A percentile compares a stretch with the other conserved stretches of the same genome.
Conservation (phyloP, 2,888 invertebrate genomes). For the Ormyrus rosae region DNA sequence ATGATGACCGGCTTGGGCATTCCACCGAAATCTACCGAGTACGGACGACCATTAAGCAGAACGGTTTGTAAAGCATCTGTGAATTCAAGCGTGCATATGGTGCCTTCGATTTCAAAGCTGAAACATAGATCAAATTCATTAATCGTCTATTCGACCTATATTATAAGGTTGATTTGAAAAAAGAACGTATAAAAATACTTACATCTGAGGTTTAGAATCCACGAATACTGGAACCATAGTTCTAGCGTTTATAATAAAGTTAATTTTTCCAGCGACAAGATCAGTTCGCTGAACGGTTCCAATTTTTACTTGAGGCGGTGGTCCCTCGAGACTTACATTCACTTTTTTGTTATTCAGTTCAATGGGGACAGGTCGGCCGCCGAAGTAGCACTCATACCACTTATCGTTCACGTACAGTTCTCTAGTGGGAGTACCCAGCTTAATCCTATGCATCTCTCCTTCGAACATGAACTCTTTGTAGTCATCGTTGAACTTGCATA, state of each 20-base stretch:
- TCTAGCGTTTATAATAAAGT: slow-evolving; percentile 88
- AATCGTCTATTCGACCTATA: background rate
- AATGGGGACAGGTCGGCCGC: slow-evolving; percentile 89
- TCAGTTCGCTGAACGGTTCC: slow-evolving; percentile 87
- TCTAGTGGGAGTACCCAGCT: slow-evolving; percentile 93
- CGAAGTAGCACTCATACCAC: slow-evolving; percentile 95
- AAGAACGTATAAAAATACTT: slow-evolving; percentile 57
- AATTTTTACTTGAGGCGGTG: slow-evolving; percentile 95
- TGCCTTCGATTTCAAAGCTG: slow-evolving; percentile 83
- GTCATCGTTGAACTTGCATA: slow-evolving; percentile 80
- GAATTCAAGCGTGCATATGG: slow-evolving; percentile 86
- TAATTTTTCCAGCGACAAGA: slow-evolving; percentile 89
- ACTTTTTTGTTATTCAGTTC: slow-evolving; percentile 87
- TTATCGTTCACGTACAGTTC: slow-evolving; percentile 93
- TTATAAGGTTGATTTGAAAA: background rate
- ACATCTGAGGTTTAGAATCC: slow-evolving; percentile 88
- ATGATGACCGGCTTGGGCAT: slow-evolving; percentile 87
- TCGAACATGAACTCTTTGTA: slow-evolving; percentile 86
- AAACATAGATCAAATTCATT: slow-evolving; percentile 17
- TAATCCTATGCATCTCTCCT: slow-evolving; percentile 84
- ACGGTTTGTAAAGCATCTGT: slow-evolving; percentile 87
- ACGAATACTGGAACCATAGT: slow-evolving; percentile 88
- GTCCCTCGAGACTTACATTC: slow-evolving; percentile 89
- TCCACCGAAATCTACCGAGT: slow-evolving; percentile 89
- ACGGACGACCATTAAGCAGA: slow-evolving; percentile 86